Evolutionary conservation across 1,140 invertebrate genomes (phyloP), one percentile per base, ranked within the genome.

Genomic region (Nautilus pompilius): DNA sequence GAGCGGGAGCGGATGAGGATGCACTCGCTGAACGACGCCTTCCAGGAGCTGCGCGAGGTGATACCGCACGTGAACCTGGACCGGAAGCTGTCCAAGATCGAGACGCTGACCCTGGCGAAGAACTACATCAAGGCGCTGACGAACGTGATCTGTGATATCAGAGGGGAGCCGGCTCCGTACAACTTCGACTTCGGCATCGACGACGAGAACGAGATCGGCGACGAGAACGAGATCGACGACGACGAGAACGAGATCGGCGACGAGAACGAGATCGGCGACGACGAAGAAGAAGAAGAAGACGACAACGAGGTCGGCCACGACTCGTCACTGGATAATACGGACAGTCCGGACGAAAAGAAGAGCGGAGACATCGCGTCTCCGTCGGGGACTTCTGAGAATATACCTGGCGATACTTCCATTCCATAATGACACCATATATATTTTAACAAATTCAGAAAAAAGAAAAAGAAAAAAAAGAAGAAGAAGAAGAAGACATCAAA

Each of bases 121-220:
- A 92, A 93, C 85, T 93, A 93, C 81, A 93, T 93, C 77, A 92
- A 92, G 86, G 92, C 92, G 29, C 84, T 94, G 67, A 93, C 91
- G 54, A 92, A 93, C 82, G 90, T 92, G 64, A 91, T 93, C 78
- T 91, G 90, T 80, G 89, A 90, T 71, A 90, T 91, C 86, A 83
- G 89, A 60, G 89, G 89, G 54, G 89, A 90, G 67, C 84, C 85
- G 54, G 85, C 86, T 63, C 87, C 88, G 53, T 90, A 89, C 81
- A 77, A 80, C 66, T 64, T 75, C 34, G 64, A 68, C 28, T 22
- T 53, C 4, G 54, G 32, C 2, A 22, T 33, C 20, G 56, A 58
- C n/a, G 65, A 61, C 29, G 56, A 58, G 8, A 61, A 58, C n/a
- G 60, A 57, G 30, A 58, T 45, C 17, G 49, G 22, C 20, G 33